Base-by-base conservation (phyloP, 2,888 invertebrate genomes). In the Dasypogon diadema region DNA sequence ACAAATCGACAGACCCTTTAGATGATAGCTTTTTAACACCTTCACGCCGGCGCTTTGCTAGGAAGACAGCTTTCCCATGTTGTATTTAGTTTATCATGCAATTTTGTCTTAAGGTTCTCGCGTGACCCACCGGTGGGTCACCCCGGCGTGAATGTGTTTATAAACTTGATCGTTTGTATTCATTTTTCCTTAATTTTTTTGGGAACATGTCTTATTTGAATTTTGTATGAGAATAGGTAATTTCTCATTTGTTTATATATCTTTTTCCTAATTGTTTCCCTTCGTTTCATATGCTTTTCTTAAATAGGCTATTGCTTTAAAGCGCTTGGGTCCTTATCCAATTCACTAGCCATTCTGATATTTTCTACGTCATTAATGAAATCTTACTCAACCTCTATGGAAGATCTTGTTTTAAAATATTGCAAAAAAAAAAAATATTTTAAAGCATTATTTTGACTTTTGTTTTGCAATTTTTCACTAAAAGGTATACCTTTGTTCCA, bases 1-100 rank as follows among this genome's bases (percentile, higher is more conserved):
- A 79, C 42, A 79, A 55, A 75, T 79, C 79, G 4, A 79, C 79
- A 10, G 77, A 76, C 54, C 37, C 75, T 12, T 42, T 42, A 8
- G 42, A 5, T 10, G 42, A n/a, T 42, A 10, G 2, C 12, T 42
- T 5, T 42, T 42, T 42, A n/a, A n/a, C n/a, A n/a, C n/a, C n/a
- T n/a, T n/a, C n/a, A n/a, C n/a, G n/a, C n/a, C n/a, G n/a, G n/a
- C n/a, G n/a, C n/a, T n/a, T n/a, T n/a, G n/a, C n/a, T n/a, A n/a
- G n/a, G n/a, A n/a, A n/a, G n/a, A n/a, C 12, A 10, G 42, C 42
- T 42, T 42, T 42, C 12, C 12, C 12, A 12, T 5, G 12, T 6
- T 42, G 12, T 12, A 42, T 42, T 42, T 42, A 42, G 42, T 42
- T n/a, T n/a, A n/a, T n/a, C n/a, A n/a, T n/a, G n/a, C n/a, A n/a